Evolutionary conservation across 2,888 invertebrate species (phyloP), one percentile per base, ranked within the genome.

Genomic region (Drosophila cracens): DNA sequence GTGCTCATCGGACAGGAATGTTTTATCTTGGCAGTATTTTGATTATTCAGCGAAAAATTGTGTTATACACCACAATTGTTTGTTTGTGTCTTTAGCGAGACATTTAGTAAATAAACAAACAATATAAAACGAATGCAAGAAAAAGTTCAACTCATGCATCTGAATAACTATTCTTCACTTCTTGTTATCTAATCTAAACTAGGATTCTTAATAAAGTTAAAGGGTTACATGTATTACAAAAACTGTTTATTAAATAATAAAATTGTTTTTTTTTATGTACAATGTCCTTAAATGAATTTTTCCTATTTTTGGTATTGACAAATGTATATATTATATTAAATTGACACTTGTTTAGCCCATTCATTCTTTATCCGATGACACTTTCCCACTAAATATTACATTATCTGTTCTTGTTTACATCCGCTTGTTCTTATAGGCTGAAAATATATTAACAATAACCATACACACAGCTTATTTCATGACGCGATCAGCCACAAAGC

Each of bases 21-120:
- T 83, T 72, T 82, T 80, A 85, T 85, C 89, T 69, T 56, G 46
- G 51, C 81, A 81, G 67, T 88, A 86, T 88, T 82, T 79, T 61
- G 57, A 67, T 67, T 73, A 82, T 66, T 46, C 63, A 61, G 51
- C 49, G 48, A 46, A 51, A 58, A 60, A 49, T 51, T 54, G 31
- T 69, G 33, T 43, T 69, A 43, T 67, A 56, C 48, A 33, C 49
- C 38, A 46, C 40, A 40, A 53, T 49, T 77, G 60, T 54, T 67
- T 69, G 34, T 29, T n/a, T 51, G 34, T 57, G 34, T 64, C 49
- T 49, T 46, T 1, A 38, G 7, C 21, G 51, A 31, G 58, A 48
- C 66, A 67, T 60, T 67, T 61, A 67, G 58, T 76, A 74, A 82
- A 76, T 57, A 79, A 83, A 76, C 65, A 74, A 52, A 56, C 34